Evolutionary conservation across 2,888 invertebrate species (phyloP).

Genomic region (Thymelicus lineola): DNA sequence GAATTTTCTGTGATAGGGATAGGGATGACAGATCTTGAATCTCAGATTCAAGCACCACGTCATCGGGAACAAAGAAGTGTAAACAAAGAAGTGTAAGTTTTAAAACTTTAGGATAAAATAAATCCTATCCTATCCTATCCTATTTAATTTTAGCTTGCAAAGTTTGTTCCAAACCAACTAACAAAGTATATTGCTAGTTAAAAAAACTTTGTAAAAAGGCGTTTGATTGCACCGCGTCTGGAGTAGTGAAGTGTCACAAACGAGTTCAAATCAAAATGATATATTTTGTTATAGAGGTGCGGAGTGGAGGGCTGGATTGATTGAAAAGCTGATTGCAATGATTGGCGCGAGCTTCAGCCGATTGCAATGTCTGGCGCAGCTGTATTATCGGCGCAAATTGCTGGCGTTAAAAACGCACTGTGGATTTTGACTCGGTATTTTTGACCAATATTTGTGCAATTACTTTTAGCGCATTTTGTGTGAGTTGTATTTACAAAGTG

Average conservation of each 20-base stretch:
- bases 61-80: too few species aligned
- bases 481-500: too few species aligned
- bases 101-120: too few species aligned
- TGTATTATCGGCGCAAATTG: conserved; percentile 44
- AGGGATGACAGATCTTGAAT: too few species aligned
- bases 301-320: conserved; percentile 48
- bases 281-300: conserved; percentile 18
- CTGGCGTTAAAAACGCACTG: conserved; percentile 6
- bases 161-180: too few species aligned
- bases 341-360: conserved; percentile 54
- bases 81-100: too few species aligned
- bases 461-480: not conserved
- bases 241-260: conserved; percentile 6
- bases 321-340: conserved; percentile 72
- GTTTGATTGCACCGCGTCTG: conserved; percentile 4
- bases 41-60: too few species aligned
- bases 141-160: too few species aligned
- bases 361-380: conserved; percentile 53
- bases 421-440: not conserved
- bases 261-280: conserved; percentile 17
- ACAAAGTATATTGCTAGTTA: too few species aligned
- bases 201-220: not conserved
- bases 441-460: conserved; percentile 3
- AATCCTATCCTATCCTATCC: too few species aligned
- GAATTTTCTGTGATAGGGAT: too few species aligned